phyloP scores from a whole-genome alignment of 2,888 invertebrate genomes.

The Encarsia formosa region DNA sequence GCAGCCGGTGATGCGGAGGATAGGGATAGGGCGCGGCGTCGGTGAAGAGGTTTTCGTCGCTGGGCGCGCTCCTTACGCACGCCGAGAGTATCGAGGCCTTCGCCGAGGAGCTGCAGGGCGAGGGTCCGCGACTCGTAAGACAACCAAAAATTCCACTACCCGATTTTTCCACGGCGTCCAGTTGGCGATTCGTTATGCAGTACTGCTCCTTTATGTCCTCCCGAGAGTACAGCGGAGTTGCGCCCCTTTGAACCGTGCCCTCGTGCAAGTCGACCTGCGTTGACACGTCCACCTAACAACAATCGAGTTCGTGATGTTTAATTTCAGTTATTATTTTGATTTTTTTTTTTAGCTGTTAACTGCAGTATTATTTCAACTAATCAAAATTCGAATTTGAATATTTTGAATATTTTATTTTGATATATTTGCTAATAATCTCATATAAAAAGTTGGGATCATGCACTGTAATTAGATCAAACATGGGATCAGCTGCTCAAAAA shows the following conservation, averaged over 20 bases:
- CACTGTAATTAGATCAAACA: too few relatives aligned
- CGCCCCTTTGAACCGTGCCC: conserved; percentile 48
- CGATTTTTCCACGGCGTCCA: conserved; percentile 71
- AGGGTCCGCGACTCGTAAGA: conserved; percentile 71
- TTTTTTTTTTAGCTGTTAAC: neutral
- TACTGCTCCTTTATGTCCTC: conserved; percentile 90
- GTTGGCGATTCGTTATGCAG: conserved; percentile 86
- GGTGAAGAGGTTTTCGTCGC: conserved; percentile 83
- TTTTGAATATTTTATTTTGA: too few relatives aligned
- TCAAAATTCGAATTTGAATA: too few relatives aligned
- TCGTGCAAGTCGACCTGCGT: conserved; percentile 52
- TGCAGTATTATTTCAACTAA: neutral
- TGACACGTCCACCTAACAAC: conserved; percentile 50
- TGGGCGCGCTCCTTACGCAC: conserved; percentile 81
- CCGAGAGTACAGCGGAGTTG: conserved; percentile 72
- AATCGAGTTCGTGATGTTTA: neutral
- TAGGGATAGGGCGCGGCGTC: conserved; percentile 56
- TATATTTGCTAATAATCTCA: too few relatives aligned
- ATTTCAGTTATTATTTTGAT: neutral
- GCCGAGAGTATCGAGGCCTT: conserved; percentile 75
- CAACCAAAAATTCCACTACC: conserved; percentile 77
- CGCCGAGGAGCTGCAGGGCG: conserved; percentile 58
- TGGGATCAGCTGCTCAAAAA: too few relatives aligned
- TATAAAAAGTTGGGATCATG: too few relatives aligned
- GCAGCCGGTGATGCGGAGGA: neutral